phyloP scores from a whole-genome alignment of 2,797 vertebrate genomes.

The Myioborus melanocephalus region DNA sequence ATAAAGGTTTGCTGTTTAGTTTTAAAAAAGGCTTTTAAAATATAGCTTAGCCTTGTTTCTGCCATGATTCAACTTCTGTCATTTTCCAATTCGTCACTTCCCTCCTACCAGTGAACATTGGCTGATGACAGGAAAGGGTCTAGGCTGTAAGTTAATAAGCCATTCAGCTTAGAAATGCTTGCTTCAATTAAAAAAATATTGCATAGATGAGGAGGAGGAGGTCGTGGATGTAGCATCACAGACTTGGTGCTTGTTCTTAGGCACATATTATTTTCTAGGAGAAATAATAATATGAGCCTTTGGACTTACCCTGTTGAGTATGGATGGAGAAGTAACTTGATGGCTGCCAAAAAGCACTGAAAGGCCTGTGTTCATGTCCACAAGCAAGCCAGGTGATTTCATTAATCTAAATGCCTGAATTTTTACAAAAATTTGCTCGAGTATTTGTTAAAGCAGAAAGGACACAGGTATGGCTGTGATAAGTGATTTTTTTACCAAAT shows the following conservation, averaged over 20 bases:
- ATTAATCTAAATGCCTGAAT: neutral
- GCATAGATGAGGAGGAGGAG: neutral
- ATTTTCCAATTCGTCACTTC: fast-evolving
- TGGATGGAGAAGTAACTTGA: neutral
- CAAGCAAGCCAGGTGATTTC: neutral
- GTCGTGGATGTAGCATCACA: neutral
- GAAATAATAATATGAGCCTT: neutral
- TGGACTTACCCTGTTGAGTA: neutral
- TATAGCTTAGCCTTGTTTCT: neutral
- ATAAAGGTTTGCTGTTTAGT: neutral
- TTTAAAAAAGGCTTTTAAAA: neutral
- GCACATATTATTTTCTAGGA: neutral
- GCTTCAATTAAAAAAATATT: neutral
- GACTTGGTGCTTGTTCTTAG: neutral
- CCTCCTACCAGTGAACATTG: neutral
- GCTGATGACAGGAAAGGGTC: neutral
- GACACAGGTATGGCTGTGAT: neutral
- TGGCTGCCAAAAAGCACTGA: neutral
- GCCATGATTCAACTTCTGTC: neutral
- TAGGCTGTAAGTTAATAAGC: neutral
- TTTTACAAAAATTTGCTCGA: neutral
- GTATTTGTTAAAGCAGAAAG: neutral
- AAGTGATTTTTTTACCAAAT: neutral
- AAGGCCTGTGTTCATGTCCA: neutral
- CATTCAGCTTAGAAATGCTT: neutral